phyloP scores from a whole-genome alignment of 1,140 invertebrate species.

The Phymorhynchus buccinoides region DNA sequence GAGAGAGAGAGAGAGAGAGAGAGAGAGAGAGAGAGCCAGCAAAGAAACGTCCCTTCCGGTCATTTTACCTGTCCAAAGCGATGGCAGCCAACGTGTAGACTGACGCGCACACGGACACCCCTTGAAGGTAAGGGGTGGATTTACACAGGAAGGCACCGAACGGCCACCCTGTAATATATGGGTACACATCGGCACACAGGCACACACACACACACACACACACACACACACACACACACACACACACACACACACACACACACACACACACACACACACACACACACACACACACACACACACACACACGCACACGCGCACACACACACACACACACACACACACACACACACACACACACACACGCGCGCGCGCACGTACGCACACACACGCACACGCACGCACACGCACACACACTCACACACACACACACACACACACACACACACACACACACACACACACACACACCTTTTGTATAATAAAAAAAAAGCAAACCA shows the following conservation, averaged over 20 bases:
- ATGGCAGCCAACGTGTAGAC: slow-evolving; percentile 94
- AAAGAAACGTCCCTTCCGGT: neutral
- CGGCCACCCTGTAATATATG: slow-evolving; percentile 85
- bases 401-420: slow-evolving; percentile 10
- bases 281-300: neutral
- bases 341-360: slow-evolving; percentile 1
- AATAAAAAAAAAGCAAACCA: too few relatives aligned
- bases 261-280: too few relatives aligned
- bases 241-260: too few relatives aligned
- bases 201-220: too few relatives aligned
- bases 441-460: neutral
- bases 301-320: neutral
- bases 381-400: slow-evolving; percentile 7
- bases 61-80: slow-evolving; percentile 76
- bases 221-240: too few relatives aligned
- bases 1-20: neutral
- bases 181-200: neutral
- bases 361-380: slow-evolving; percentile 8
- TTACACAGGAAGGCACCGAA: slow-evolving; percentile 95
- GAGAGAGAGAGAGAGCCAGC: neutral
- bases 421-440: neutral
- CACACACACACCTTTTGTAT: too few relatives aligned
- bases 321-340: slow-evolving; percentile 2
- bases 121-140: slow-evolving; percentile 93
- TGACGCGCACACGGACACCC: slow-evolving; percentile 74